Evolutionary conservation across 1,140 invertebrate genomes (phyloP).

Genomic region (Lordiphosa mommai): DNA sequence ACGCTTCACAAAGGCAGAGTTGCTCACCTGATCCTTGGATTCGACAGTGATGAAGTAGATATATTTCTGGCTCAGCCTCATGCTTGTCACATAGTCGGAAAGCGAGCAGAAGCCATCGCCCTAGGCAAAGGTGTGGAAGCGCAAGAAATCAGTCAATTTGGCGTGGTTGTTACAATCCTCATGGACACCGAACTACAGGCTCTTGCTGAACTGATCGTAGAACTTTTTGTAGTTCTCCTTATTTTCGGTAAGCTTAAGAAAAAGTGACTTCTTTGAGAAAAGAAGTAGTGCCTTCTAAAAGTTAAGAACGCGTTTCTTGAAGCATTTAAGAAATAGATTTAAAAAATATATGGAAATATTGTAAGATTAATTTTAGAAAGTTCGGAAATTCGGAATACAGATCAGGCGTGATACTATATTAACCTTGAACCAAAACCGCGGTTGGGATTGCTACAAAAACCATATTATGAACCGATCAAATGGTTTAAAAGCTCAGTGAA

Average conservation of each 20-base stretch:
- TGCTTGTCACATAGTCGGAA: slow-evolving; percentile 97
- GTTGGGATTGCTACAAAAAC: too few relatives aligned
- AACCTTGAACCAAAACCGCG: too few relatives aligned
- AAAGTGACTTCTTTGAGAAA: too few relatives aligned
- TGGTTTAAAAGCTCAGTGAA: too few relatives aligned
- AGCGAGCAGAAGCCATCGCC: slow-evolving; percentile 96
- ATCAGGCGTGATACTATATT: too few relatives aligned
- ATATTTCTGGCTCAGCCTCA: slow-evolving; percentile 99
- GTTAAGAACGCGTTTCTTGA: too few relatives aligned
- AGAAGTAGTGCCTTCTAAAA: too few relatives aligned
- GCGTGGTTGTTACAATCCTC: slow-evolving; percentile 97
- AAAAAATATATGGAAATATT: too few relatives aligned
- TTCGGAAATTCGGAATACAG: too few relatives aligned
- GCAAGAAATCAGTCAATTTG: slow-evolving; percentile 94
- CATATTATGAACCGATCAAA: too few relatives aligned
- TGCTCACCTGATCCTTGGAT: slow-evolving; percentile 95
- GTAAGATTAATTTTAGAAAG: too few relatives aligned
- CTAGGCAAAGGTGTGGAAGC: slow-evolving; percentile 95
- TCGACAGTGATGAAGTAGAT: slow-evolving; percentile 99
- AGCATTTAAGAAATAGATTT: too few relatives aligned
- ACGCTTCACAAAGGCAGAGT: slow-evolving; percentile 98
- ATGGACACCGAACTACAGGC: slow-evolving; percentile 98
- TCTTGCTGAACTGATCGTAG: slow-evolving; percentile 99
- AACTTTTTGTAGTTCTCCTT: slow-evolving; percentile 99
- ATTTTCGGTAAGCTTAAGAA: slow-evolving; percentile 96